Evolutionary conservation across 2,888 invertebrate genomes (phyloP), one percentile per base, ranked within the genome.

Genomic region (Calameuta pallipes): DNA sequence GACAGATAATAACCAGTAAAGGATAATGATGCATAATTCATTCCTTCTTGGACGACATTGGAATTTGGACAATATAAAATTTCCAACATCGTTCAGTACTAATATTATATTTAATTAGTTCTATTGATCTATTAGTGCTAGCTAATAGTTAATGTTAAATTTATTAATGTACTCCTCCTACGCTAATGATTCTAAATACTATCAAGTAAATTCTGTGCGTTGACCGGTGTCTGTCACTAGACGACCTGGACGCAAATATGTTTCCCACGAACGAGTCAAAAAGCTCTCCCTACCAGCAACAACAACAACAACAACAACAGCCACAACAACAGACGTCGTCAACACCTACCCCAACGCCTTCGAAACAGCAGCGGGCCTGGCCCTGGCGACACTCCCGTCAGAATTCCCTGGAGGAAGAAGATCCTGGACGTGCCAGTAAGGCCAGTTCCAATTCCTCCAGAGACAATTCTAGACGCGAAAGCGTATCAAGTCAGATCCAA

Each of bases 241-340:
- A 92, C 89, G 92, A 92, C 86, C 90, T 92, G 87, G 92, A 92
- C 83, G 91, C 89, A 87, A 88, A 89, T 84, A 88, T 92, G 82
- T 90, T 92, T 83, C 90, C 87, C 76, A 81, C 81, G 81, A 80
- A 80, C 68, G 86, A 85, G 74, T 80, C 81, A 73, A 84, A 85
- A 82, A 85, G 83, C 83, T 83, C 82, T 76, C 56, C 23, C 56
- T 56, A 23, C 56, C 86, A 76, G 31, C 79, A 79, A 31, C 31
- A 31, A 31, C 31, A 31, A 31, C 31, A 31, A 36, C 75, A 78
- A n/a, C 76, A 75, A 41, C 30, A 31, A 15, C 74, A 73, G 73
- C 79, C 41, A 35, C 74, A 74, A 76, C 73, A 74, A 31, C 74
- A 37, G 74, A 69, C 37, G 73, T 68, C 74, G 35, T 75, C 75